Percentiles rank a stretch among this genome's conserved stretches.
Conservation (phyloP, 2,888 invertebrate species). For the Balanococcus diminutus region DNA sequence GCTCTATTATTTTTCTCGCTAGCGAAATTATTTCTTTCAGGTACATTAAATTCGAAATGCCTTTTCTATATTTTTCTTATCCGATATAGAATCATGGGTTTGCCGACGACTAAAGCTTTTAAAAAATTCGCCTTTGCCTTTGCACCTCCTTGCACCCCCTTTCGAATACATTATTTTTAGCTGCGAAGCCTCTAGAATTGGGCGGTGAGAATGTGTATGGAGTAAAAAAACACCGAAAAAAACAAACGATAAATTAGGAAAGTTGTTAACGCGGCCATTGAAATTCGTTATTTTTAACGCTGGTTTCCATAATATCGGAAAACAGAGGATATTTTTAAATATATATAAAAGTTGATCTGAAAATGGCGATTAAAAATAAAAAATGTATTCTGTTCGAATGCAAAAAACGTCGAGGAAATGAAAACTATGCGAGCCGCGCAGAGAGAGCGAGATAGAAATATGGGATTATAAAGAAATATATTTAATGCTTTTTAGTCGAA, state of each 20-base stretch:
- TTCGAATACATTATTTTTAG: slow-evolving; percentile 43
- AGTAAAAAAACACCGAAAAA: neutral
- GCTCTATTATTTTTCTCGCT: neutral
- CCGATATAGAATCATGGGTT: slow-evolving; percentile 48
- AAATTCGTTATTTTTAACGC: slow-evolving; percentile 31
- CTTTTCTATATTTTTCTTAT: slow-evolving; percentile 47
- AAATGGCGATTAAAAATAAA: slow-evolving; percentile 47
- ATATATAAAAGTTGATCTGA: slow-evolving; percentile 44
- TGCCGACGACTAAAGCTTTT: slow-evolving; percentile 44
- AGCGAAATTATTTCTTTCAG: slow-evolving; percentile 48
- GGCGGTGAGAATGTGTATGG: neutral
- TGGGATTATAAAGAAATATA: slow-evolving; percentile 40
- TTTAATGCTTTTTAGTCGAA: slow-evolving; percentile 43
- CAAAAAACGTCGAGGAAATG: slow-evolving; percentile 31
- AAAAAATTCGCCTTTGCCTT: slow-evolving; percentile 46
- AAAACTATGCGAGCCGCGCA: neutral
- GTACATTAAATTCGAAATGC: slow-evolving; percentile 53
- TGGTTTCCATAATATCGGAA: slow-evolving; percentile 13
- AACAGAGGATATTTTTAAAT: slow-evolving; percentile 41
- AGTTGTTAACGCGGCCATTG: slow-evolving; percentile 45
- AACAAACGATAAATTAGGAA: slow-evolving; percentile 43
- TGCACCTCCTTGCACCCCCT: neutral
- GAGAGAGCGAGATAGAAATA: neutral
- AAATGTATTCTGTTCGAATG: slow-evolving; percentile 35
- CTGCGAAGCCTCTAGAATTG: neutral